A percentile compares a stretch with the other conserved stretches of the same genome.
phyloP scores from a whole-genome alignment of 2,888 invertebrate species.

The Chymomyza procnemis region DNA sequence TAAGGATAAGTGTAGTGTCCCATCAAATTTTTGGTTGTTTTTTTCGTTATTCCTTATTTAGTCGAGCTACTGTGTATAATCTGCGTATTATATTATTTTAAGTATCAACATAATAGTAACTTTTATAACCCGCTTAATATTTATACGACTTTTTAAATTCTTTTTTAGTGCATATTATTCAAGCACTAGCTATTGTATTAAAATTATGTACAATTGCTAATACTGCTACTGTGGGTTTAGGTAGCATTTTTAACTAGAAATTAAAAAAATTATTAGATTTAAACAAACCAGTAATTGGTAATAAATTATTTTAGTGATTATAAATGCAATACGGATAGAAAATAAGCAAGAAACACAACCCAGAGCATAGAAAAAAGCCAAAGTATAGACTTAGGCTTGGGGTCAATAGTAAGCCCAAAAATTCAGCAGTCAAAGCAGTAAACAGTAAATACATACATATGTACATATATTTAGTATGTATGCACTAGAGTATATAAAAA shows the following conservation, averaged over 20 bases:
- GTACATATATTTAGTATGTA: not conserved
- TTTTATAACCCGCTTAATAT: too few relatives aligned
- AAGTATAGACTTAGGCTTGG: not conserved
- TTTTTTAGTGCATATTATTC: too few relatives aligned
- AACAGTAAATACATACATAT: not conserved
- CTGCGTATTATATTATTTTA: too few relatives aligned
- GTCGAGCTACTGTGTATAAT: too few relatives aligned
- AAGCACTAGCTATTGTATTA: too few relatives aligned
- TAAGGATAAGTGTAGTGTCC: too few relatives aligned
- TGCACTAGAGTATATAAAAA: constrained; percentile 26
- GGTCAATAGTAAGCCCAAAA: not conserved
- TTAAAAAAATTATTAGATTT: not conserved
- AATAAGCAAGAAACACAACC: not conserved
- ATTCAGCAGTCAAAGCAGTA: not conserved
- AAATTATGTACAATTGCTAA: too few relatives aligned
- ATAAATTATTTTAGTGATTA: not conserved
- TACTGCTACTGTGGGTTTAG: not conserved
- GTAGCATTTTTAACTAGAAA: not conserved
- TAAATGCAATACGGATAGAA: not conserved
- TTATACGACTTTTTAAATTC: too few relatives aligned
- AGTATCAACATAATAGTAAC: too few relatives aligned
- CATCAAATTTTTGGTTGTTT: too few relatives aligned
- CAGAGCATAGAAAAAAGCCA: not conserved
- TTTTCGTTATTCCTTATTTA: too few relatives aligned
- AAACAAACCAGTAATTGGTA: not conserved